Evolutionary conservation across 2,113 vertebrate genomes (phyloP).

Genomic region (Paramisgurnus dabryanus): DNA sequence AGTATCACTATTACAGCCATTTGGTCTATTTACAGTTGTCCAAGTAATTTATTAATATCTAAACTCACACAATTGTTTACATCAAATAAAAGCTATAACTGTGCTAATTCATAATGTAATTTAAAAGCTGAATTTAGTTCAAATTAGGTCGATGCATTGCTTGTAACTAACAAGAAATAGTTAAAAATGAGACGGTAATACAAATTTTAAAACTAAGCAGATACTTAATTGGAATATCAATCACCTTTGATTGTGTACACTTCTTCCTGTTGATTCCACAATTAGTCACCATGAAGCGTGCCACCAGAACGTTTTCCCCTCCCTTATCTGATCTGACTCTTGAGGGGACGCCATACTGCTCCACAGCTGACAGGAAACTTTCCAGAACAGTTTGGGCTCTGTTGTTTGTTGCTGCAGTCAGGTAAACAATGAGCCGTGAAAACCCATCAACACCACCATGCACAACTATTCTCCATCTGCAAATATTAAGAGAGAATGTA

Average conservation of each 20-base stretch:
- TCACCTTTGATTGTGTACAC: background rate
- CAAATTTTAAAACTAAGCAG: slow-evolving; percentile 1
- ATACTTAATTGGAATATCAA: background rate
- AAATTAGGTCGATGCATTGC: background rate
- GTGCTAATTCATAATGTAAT: too few relatives aligned
- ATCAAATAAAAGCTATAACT: too few relatives aligned
- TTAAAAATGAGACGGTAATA: background rate
- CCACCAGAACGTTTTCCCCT: background rate
- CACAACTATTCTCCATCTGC: too few relatives aligned
- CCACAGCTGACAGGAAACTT: background rate
- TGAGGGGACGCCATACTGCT: background rate
- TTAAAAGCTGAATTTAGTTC: background rate
- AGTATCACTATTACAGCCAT: too few relatives aligned
- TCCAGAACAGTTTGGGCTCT: background rate
- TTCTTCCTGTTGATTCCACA: background rate
- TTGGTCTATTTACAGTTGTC: too few relatives aligned
- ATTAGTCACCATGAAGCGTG: background rate
- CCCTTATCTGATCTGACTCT: background rate
- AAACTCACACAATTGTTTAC: too few relatives aligned
- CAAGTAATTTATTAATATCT: too few relatives aligned
- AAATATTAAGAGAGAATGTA: too few relatives aligned
- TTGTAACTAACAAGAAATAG: background rate
- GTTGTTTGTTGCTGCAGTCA: too few relatives aligned
- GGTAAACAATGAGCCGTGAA: too few relatives aligned
- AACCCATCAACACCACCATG: too few relatives aligned